Percentiles rank a stretch among this genome's conserved stretches.
phyloP scores from a whole-genome alignment of 2,797 vertebrate species.

The Pseudopleuronectes americanus region DNA sequence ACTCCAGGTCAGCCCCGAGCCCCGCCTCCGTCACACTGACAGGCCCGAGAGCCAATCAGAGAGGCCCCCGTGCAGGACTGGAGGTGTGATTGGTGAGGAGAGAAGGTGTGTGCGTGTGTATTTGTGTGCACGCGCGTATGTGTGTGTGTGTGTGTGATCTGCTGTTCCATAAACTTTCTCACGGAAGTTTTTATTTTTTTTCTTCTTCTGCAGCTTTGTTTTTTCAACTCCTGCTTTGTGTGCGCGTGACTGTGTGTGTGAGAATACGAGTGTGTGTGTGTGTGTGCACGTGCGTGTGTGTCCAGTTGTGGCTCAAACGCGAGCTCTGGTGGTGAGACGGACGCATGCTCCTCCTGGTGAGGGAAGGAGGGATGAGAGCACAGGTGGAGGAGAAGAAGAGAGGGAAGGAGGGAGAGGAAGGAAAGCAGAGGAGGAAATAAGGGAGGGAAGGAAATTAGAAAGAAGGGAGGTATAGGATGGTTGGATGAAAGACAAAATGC shows the following conservation, averaged over 20 bases:
- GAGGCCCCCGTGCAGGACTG: neutral
- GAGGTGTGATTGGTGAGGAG: conserved; percentile 31
- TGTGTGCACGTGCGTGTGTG: no score
- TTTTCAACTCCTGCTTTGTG: neutral
- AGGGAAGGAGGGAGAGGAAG: no score
- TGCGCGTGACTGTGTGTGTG: neutral
- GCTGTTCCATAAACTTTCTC: conserved; percentile 76
- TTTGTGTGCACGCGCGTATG: conserved; percentile 16
- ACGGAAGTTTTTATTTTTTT: conserved; percentile 70
- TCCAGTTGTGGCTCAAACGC: conserved; percentile 61
- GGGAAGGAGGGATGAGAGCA: neutral
- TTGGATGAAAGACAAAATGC: no score
- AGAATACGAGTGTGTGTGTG: no score
- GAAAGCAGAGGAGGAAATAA: no score
- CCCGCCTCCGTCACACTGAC: conserved; percentile 51
- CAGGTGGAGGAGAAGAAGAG: neutral
- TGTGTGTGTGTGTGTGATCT: conserved; percentile 52
- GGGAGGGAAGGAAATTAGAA: no score
- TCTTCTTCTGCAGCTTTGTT: conserved; percentile 13
- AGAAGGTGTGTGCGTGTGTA: conserved; percentile 4
- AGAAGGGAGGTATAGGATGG: no score
- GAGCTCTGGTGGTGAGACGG: conserved; percentile 66
- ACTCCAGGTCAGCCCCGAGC: conserved; percentile 56
- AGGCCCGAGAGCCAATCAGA: conserved; percentile 32
- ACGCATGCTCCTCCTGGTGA: neutral